These are phyloP conservation scores for Yponomeuta evonymella DNA, from an alignment of 2,888 invertebrate species.

Conservation along the genomic window DNA sequence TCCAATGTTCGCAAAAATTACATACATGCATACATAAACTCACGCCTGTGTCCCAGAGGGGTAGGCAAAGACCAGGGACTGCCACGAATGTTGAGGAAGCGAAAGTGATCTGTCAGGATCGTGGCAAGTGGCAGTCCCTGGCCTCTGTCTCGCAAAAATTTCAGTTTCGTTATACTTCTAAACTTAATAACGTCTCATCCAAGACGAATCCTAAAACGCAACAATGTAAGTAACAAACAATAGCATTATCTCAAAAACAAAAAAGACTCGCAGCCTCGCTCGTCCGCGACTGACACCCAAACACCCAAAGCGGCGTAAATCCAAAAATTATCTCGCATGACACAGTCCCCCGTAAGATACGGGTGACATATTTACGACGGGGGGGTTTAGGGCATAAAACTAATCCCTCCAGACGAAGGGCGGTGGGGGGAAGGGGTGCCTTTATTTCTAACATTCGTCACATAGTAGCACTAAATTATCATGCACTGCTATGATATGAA, in stretches of 20 bases:
- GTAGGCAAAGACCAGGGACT: too few relatives aligned
- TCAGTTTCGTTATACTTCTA: too few relatives aligned
- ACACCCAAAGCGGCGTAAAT: conserved; percentile 40
- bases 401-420: conserved; percentile 52
- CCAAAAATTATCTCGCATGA: conserved; percentile 68
- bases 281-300: conserved; percentile 15
- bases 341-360: conserved; percentile 59
- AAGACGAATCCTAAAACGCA: too few relatives aligned
- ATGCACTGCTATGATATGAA: conserved; percentile 77
- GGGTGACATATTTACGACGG: conserved; percentile 71
- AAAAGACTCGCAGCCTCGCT: not conserved
- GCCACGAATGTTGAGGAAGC: too few relatives aligned
- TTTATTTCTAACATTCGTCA: conserved; percentile 78
- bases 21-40: too few relatives aligned
- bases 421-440: conserved; percentile 38
- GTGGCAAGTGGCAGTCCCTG: too few relatives aligned
- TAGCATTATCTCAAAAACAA: conserved; percentile 11
- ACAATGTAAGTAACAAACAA: too few relatives aligned
- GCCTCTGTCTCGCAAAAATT: too few relatives aligned
- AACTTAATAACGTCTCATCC: too few relatives aligned
- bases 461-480: conserved; percentile 77
- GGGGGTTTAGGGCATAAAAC: conserved; percentile 68
- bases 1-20: too few relatives aligned
- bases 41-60: too few relatives aligned
- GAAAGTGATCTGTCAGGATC: too few relatives aligned